Evolutionary conservation across 2,888 invertebrate genomes (phyloP).

Genomic region (Sesamia inferens): DNA sequence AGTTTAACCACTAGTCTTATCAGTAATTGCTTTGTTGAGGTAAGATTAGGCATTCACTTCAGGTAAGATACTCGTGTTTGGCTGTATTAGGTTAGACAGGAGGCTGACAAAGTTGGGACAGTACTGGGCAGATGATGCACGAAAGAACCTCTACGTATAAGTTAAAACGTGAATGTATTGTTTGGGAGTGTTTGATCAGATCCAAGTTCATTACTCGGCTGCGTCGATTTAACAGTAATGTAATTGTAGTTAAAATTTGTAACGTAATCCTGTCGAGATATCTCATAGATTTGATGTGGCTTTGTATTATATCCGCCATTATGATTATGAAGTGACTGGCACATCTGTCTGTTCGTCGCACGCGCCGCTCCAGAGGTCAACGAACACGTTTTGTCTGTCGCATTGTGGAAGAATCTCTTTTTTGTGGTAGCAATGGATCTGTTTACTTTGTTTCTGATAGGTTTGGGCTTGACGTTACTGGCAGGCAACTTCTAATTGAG

Average conservation of each 20-base stretch:
- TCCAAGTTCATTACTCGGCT: constrained; percentile 84
- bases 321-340: constrained; percentile 86
- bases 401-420: constrained; percentile 67
- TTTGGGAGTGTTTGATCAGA: constrained; percentile 68
- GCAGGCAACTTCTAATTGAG: constrained; percentile 53
- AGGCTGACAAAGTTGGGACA: neutral
- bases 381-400: constrained; percentile 78
- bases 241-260: constrained; percentile 87
- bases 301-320: constrained; percentile 85
- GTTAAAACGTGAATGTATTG: constrained; percentile 51
- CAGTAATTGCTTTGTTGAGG: neutral
- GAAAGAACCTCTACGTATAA: constrained; percentile 39
- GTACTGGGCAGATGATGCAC: neutral
- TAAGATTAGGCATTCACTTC: neutral
- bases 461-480: constrained; percentile 43
- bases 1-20: neutral
- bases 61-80: neutral
- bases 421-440: constrained; percentile 72
- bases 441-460: constrained; percentile 70
- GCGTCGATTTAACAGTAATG: constrained; percentile 81
- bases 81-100: neutral
- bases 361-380: constrained; percentile 83
- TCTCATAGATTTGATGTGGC: constrained; percentile 84
- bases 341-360: constrained; percentile 82
- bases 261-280: constrained; percentile 86